Evolutionary conservation across 2,888 invertebrate species (phyloP).

Genomic region (Dinocampus coccinellae): DNA sequence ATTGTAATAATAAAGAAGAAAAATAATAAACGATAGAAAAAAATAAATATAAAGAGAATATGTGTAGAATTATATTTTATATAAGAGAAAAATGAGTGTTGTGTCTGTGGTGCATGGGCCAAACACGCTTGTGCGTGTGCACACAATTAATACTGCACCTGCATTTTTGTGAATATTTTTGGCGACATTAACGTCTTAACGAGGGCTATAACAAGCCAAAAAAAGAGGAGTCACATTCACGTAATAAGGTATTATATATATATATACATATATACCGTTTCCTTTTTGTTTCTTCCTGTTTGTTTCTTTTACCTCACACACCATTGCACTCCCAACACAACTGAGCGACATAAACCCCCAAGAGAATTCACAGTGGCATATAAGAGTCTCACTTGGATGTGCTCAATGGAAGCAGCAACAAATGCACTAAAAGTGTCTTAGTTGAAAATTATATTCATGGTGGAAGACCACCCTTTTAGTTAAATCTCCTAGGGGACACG

Average conservation of each 20-base stretch:
- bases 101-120: slow-evolving; percentile 47
- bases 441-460: slow-evolving; percentile 48
- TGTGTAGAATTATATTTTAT: slow-evolving; percentile 21
- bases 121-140: slow-evolving; percentile 35
- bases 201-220: slow-evolving; percentile 63
- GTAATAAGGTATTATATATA: slow-evolving; percentile 1
- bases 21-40: not conserved
- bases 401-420: slow-evolving; percentile 20
- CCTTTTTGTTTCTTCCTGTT: slow-evolving; percentile 20
- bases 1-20: too few species aligned
- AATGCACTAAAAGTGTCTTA: slow-evolving; percentile 48
- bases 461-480: slow-evolving; percentile 42
- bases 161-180: slow-evolving; percentile 68
- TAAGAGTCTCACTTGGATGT: slow-evolving; percentile 16
- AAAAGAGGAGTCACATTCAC: slow-evolving; percentile 49
- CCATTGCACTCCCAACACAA: slow-evolving; percentile 40
- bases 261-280: slow-evolving; percentile 23
- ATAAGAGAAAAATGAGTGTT: slow-evolving; percentile 33
- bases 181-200: slow-evolving; percentile 67
- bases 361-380: slow-evolving; percentile 25
- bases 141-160: slow-evolving; percentile 58
- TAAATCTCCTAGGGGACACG: slow-evolving; percentile 25
- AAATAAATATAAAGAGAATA: slow-evolving; percentile 27
- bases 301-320: slow-evolving; percentile 38
- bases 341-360: slow-evolving; percentile 46